These are phyloP conservation scores for Drosophila pseudotakahashii DNA, from an alignment of 2,888 invertebrate genomes.

Conservation along the genomic window DNA sequence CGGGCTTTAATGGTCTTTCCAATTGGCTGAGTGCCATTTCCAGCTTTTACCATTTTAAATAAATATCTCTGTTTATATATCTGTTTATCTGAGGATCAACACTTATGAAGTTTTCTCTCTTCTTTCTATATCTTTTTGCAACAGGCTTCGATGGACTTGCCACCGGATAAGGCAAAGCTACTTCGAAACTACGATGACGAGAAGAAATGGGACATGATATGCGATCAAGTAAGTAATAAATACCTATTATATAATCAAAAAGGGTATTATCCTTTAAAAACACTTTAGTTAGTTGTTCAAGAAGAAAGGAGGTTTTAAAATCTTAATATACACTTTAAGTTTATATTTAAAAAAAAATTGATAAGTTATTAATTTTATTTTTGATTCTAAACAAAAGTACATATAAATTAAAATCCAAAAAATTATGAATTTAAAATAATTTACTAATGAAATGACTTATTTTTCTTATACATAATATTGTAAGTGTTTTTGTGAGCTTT, in stretches of 20 bases:
- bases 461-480: neutral
- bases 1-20: slow-evolving; percentile 27
- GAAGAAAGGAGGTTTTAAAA: neutral
- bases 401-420: neutral
- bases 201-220: slow-evolving; percentile 99
- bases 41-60: neutral
- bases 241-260: neutral
- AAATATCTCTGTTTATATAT: neutral
- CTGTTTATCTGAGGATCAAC: slow-evolving; percentile 2
- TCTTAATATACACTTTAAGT: no score
- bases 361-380: no score
- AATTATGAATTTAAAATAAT: neutral
- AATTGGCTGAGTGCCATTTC: slow-evolving; percentile 24
- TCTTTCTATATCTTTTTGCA: slow-evolving; percentile 79
- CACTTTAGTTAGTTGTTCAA: neutral
- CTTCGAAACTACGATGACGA: slow-evolving; percentile 97
- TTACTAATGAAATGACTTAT: no score
- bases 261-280: neutral
- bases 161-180: slow-evolving; percentile 98
- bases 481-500: no score
- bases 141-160: slow-evolving; percentile 99
- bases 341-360: no score
- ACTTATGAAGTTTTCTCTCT: slow-evolving; percentile 23
- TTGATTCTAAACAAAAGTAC: neutral
- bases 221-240: slow-evolving; percentile 93